A percentile compares a stretch with the other conserved stretches of the same genome.
phyloP scores from a whole-genome alignment of 2,113 vertebrate genomes.

The Brachirus orientalis region DNA sequence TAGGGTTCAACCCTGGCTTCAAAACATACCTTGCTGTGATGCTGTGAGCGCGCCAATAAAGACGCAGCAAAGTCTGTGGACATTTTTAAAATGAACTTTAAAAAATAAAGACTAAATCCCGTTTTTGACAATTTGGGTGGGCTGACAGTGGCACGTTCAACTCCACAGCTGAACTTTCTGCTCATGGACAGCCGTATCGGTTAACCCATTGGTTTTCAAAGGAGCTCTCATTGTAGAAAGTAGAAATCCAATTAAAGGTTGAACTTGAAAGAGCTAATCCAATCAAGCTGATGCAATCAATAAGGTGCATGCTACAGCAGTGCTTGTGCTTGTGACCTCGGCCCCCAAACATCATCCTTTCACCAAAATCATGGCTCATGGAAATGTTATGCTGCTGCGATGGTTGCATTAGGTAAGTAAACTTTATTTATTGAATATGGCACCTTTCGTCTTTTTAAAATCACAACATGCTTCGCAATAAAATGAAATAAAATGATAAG shows the following conservation, averaged over 20 bases:
- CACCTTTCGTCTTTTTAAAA: too few relatives aligned
- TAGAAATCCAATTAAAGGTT: conserved; percentile 83
- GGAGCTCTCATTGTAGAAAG: conserved; percentile 70
- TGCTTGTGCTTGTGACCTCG: conserved; percentile 1
- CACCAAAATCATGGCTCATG: conserved; percentile 2
- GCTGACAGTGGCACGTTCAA: conserved; percentile 13
- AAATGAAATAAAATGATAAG: too few relatives aligned
- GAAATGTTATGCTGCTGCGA: too few relatives aligned
- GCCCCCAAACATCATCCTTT: conserved; percentile 31
- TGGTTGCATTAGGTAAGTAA: too few relatives aligned
- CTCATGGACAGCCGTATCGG: conserved; percentile 65
- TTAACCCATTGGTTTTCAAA: conserved; percentile 82
- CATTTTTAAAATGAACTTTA: rapidly evolving
- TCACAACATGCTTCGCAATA: too few relatives aligned
- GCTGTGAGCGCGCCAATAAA: background rate
- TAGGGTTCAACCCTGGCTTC: background rate
- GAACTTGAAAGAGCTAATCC: conserved; percentile 76
- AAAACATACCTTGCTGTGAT: background rate
- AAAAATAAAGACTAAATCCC: too few relatives aligned
- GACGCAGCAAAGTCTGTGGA: background rate
- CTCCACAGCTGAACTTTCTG: conserved; percentile 55
- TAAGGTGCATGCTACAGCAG: too few relatives aligned
- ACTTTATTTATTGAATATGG: too few relatives aligned
- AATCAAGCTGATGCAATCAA: conserved; percentile 80
- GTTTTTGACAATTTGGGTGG: too few relatives aligned